A percentile compares a stretch with the other conserved stretches of the same genome.
These are phyloP conservation scores for Periparus ater DNA, from an alignment of 2,797 vertebrate species.

Conservation along the genomic window DNA sequence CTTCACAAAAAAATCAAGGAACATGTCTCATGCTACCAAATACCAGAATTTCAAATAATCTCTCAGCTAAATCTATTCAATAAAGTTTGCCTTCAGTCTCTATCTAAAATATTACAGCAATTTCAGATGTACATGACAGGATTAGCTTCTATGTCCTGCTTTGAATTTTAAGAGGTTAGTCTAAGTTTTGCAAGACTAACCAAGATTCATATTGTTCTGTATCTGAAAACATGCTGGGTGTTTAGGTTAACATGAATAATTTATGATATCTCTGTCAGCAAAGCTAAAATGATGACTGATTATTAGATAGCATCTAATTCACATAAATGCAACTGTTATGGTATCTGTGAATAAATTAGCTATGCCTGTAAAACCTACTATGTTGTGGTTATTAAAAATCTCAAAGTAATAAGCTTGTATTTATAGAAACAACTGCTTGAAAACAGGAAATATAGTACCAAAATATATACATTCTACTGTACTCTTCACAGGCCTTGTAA, in stretches of 20 bases:
- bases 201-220: background rate
- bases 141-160: background rate
- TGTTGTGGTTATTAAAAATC: background rate
- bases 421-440: background rate
- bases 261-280: background rate
- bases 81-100: background rate
- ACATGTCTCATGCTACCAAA: background rate
- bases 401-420: background rate
- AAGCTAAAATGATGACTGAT: conserved; percentile 5
- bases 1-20: background rate
- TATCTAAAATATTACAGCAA: background rate
- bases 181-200: background rate
- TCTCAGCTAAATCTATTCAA: background rate
- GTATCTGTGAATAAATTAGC: background rate
- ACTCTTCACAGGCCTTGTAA: background rate
- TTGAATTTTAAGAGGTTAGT: background rate
- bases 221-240: background rate
- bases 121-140: background rate
- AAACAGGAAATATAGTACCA: background rate
- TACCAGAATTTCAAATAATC: background rate
- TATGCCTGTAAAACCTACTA: background rate
- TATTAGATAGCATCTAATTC: background rate
- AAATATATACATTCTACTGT: background rate
- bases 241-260: background rate
- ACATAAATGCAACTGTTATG: background rate